Evolutionary conservation across 2,888 invertebrate species (phyloP), one percentile per base, ranked within the genome.

Genomic region (Ctenicera cuprea): DNA sequence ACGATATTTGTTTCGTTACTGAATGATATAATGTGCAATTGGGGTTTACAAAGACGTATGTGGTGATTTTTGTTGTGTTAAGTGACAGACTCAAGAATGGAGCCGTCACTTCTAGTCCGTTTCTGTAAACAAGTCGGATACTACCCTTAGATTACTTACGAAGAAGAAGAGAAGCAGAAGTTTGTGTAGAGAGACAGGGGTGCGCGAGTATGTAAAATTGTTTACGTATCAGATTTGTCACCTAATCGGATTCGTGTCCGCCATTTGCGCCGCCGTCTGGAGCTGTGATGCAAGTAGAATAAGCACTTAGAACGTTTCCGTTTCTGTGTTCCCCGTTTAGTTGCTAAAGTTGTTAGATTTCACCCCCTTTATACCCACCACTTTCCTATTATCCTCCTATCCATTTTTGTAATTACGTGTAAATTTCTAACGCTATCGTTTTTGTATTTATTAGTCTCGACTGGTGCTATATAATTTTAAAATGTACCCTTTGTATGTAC

Each of bases 391-490:
- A 68, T 61, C 22, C 33, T 33, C 41, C 33, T 76, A 5, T 33
- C 71, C 63, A 74, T 75, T 81, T 83, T 83, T 84, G 82, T 85
- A 79, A 81, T 78, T 80, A 78, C 79, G 75, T 82, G 81, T 82
- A 83, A 79, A 82, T 83, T 83, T 78, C 64, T 75, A 75, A 57
- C 41, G 63, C 65, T 77, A 79, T 79, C 78, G 80, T 82, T 78
- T 79, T 84, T 82, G 68, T 83, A 78, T 84, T 84, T 85, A 82
- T 85, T 86, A 87, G 85, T 86, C 82, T 83, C 85, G 85, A 87
- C 85, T 87, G 87, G 87, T 87, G 87, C 87, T 87, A 87, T 85
- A 85, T 86, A 85, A 84, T 83, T 81, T 83, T 83, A 84, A 83
- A 81, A 83, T 83, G 82, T 82, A 82, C 83, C 78, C 83, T 84